These are phyloP conservation scores for Upupa epops DNA, from an alignment of 2,113 vertebrate genomes.

Conservation along the genomic window DNA sequence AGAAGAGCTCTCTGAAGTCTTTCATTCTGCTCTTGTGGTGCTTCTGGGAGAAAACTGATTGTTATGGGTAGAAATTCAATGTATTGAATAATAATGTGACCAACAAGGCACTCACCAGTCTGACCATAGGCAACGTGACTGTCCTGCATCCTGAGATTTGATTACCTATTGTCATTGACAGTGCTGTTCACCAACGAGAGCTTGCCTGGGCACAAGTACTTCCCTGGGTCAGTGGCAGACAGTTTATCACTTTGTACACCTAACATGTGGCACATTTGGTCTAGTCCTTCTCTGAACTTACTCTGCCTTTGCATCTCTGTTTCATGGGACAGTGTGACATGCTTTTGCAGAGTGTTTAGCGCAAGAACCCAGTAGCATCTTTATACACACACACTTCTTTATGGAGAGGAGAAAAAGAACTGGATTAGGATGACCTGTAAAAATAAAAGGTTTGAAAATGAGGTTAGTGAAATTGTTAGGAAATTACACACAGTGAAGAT, in stretches of 20 bases:
- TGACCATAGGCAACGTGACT: background rate
- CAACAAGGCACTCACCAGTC: background rate
- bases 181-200: background rate
- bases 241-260: background rate
- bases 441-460: conserved; percentile 50
- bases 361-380: background rate
- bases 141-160: background rate
- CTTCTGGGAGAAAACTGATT: background rate
- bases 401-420: background rate
- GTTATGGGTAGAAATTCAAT: background rate
- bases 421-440: background rate
- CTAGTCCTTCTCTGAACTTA: background rate
- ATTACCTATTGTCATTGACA: background rate
- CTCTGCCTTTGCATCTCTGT: background rate
- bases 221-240: background rate
- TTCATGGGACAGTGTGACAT: background rate
- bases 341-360: background rate
- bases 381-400: background rate
- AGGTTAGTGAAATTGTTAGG: background rate
- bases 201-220: background rate
- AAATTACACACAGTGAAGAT: background rate
- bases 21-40: background rate
- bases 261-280: background rate
- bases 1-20: background rate
- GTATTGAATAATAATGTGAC: background rate